Conservation (phyloP, 1,140 invertebrate species). For the Brachionus asplanchnoidis region DNA sequence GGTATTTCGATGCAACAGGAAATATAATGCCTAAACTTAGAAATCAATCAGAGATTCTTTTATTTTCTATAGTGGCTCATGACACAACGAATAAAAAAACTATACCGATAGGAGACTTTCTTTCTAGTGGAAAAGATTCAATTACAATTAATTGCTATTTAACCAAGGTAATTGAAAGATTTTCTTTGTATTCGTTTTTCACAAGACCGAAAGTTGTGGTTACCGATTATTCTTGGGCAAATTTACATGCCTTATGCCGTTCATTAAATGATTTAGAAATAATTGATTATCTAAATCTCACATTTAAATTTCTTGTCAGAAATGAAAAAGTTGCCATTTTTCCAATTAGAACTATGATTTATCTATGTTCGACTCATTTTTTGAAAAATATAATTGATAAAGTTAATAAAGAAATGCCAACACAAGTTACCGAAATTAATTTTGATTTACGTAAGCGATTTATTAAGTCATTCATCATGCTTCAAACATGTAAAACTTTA, state of each 20-base stretch:
- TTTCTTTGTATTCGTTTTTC: not conserved
- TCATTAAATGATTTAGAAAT: not conserved
- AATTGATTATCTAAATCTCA: constrained; percentile 5
- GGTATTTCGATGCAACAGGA: constrained; percentile 22
- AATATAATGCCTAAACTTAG: not conserved
- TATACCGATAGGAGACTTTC: not conserved
- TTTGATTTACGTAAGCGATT: not conserved
- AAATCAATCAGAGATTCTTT: not conserved
- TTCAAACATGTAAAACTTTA: not conserved
- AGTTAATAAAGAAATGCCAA: not conserved
- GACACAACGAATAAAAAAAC: not conserved
- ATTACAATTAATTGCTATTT: not conserved
- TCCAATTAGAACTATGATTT: not conserved
- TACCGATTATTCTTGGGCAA: not conserved
- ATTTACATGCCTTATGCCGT: not conserved
- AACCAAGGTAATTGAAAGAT: not conserved
- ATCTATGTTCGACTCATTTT: not conserved
- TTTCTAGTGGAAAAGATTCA: not conserved
- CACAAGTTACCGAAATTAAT: not conserved
- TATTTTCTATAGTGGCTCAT: not conserved
- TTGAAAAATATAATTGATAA: not conserved
- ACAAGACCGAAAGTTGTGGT: not conserved
- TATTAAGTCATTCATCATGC: not conserved
- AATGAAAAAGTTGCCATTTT: not conserved
- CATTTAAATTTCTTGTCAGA: not conserved